Evolutionary conservation across 2,888 invertebrate genomes (phyloP).

Genomic region (Endotricha flammealis): DNA sequence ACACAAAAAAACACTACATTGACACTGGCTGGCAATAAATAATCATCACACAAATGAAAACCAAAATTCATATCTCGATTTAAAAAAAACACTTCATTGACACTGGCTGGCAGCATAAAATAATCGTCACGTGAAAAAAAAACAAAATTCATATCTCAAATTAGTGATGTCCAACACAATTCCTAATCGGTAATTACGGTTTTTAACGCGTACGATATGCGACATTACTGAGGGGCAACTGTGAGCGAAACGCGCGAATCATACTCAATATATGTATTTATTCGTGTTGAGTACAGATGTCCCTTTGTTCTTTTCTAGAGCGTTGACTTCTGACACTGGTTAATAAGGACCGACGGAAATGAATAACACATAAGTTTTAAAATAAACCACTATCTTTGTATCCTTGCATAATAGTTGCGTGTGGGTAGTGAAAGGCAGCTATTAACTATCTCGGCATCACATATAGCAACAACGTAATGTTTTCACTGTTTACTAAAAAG

Average conservation of each 20-base stretch:
- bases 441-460: no score
- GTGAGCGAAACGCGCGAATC: constrained; percentile 31
- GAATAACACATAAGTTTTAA: not conserved
- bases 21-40: constrained; percentile 3
- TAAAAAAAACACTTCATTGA: constrained; percentile 1
- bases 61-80: not conserved
- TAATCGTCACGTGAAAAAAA: not conserved
- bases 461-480: no score
- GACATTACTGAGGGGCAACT: constrained; percentile 15
- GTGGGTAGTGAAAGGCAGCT: no score
- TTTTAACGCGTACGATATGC: constrained; percentile 5
- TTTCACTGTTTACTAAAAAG: no score
- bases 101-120: constrained; percentile 3
- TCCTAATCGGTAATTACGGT: constrained; percentile 3
- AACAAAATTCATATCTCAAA: not conserved
- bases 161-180: constrained; percentile 2
- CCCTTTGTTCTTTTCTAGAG: constrained; percentile 58
- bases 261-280: constrained; percentile 47
- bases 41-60: not conserved
- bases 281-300: constrained; percentile 34
- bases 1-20: constrained; percentile 1
- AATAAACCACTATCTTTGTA: no score
- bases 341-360: constrained; percentile 10
- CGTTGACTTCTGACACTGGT: constrained; percentile 51
- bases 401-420: no score